Base-by-base conservation (phyloP, 2,888 invertebrate genomes). In the Willowsia nigromaculata region DNA sequence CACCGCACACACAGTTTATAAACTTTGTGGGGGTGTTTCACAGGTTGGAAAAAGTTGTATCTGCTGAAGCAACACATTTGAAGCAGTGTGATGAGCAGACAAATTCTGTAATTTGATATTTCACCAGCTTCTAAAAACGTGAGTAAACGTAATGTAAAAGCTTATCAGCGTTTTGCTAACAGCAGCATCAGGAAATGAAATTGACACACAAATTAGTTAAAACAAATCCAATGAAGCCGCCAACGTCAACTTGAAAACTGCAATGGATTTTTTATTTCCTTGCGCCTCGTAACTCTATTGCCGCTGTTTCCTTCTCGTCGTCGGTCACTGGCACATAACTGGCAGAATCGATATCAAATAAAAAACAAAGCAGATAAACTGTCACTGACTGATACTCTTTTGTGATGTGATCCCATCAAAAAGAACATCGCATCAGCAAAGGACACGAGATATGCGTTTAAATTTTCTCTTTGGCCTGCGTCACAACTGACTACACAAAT, bases 141-240 rank as follows among this genome's bases (percentile, higher is more conserved):
- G 9, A 6, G 37, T 9, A 9, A 6, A 37, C 2, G 13, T 2
- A 13, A 47, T 47, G 15, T 13, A 59, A 13, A 59, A 27, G 25
- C 7, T 7, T 27, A 59, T 59, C 59, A 59, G 53, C 18, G n/a
- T n/a, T 53, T 53, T 53, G 5, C 7, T 18, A 53, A 53, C 5
- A 18, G 53, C 15, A 18, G 7, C 53, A 15, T 4, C 40, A 7
- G n/a, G n/a, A n/a, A 37, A 47, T 47, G 47, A 33, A 40, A 13
- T 9, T 71, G 71, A 71, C 43, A 71, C 43, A 71, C 18, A 71
- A 71, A 71, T 71, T 71, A 71, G 71, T 43, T 43, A 22, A 43
- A n/a, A 22, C 22, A 30, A 71, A 71, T 43, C 43, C 25, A 71
- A 71, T 71, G 22, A 22, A 43, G 25, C 25, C n/a, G 11, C 6